Evolutionary conservation across 1,140 invertebrate species (phyloP).

Genomic region (Megalopta genalis): DNA sequence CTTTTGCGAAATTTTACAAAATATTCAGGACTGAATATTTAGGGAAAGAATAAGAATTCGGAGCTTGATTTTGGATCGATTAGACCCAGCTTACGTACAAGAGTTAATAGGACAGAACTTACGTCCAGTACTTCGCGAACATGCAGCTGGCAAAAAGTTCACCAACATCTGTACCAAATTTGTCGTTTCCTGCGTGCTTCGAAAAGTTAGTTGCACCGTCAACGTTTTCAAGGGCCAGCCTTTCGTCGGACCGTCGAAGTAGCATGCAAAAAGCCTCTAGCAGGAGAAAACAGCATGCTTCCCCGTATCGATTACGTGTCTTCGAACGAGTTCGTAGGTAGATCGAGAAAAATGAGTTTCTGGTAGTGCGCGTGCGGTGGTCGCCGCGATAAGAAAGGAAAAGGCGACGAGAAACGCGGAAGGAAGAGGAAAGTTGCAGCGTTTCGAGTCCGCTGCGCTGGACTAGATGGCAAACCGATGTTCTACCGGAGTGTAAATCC

Average conservation of each 20-base stretch:
- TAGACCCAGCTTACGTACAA: no score
- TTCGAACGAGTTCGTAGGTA: slow-evolving; percentile 36
- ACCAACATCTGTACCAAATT: slow-evolving; percentile 20
- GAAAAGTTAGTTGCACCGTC: slow-evolving; percentile 34
- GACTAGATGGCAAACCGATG: slow-evolving; percentile 44
- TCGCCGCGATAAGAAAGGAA: slow-evolving; percentile 38
- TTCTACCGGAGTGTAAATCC: slow-evolving; percentile 45
- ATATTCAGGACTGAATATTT: no score
- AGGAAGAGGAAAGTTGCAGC: slow-evolving; percentile 46
- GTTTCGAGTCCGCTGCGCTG: slow-evolving; percentile 24
- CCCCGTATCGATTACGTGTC: slow-evolving; percentile 44
- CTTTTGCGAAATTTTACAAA: no score
- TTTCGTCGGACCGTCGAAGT: slow-evolving; percentile 27
- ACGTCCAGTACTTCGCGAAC: no score
- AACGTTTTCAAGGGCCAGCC: slow-evolving; percentile 31
- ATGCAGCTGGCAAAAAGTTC: slow-evolving; percentile 2
- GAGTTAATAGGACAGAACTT: no score
- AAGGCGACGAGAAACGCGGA: slow-evolving; percentile 23
- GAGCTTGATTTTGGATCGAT: no score
- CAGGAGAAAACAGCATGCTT: slow-evolving; percentile 25
- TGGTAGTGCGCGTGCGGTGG: slow-evolving; percentile 21
- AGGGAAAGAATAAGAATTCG: no score
- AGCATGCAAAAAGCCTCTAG: slow-evolving; percentile 35
- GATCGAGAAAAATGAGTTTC: slow-evolving; percentile 56
- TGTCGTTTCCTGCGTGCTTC: slow-evolving; percentile 12